Evolutionary conservation across 2,888 invertebrate species (phyloP), one percentile per base, ranked within the genome.

Genomic region (Cheilosia variabilis): DNA sequence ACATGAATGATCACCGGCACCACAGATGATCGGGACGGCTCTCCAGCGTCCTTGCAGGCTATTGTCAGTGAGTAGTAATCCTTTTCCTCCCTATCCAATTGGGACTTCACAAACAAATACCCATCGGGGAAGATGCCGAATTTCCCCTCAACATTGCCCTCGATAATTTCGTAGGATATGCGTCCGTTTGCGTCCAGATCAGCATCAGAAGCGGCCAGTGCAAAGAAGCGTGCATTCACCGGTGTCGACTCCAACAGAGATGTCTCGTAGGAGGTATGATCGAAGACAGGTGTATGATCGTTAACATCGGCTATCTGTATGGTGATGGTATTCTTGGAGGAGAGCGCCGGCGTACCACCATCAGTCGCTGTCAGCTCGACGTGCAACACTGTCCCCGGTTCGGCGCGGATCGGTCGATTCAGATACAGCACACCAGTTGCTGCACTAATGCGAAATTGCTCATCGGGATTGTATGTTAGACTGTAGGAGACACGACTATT

Each of bases 91-190:
- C 98, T 94, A 92, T 99, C 98, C 77, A 99, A 93, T 1, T 95
- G 92, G 87, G 96, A 96, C 89, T 96, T 96, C 0, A 99, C 97
- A 92, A 97, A 99, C 37, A 99, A 92, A 90, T 95, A 96, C 1
- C 99, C 99, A 92, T 98, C 98, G 0, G 99, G 99, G 90, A 99
- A 99, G 50, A 99, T 95, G 0, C 98, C 98, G 92, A 99, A 99
- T 90, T 96, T 96, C 55, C 94, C 95, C 89, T 97, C 97, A 6
- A 93, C 93, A 90, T 98, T 98, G 1, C 98, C 98, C 90, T 97
- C 96, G 0, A 95, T 94, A 63, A 99, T 97, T 57, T 94, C 94
- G 91, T 98, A 98, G 0, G 95, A 94, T 68, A 98, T 95, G 84
- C 94, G 93, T 0, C 97, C 96, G 91, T 97, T 98, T 1, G 93